A percentile compares a stretch with the other conserved stretches of the same genome.
phyloP scores from a whole-genome alignment of 2,113 vertebrate genomes.

The Cebidichthys violaceus region DNA sequence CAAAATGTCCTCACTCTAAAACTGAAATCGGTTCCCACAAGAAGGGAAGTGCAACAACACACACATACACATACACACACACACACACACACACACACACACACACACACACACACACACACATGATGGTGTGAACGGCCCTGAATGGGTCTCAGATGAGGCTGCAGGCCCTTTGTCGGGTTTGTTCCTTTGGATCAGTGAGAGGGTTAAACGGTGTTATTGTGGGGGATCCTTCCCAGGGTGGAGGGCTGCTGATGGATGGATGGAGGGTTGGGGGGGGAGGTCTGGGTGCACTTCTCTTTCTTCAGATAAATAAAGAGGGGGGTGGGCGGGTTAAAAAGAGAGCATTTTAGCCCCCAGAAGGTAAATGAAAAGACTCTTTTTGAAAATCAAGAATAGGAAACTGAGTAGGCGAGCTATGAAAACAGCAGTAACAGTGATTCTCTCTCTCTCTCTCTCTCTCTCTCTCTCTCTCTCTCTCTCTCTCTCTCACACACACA shows the following conservation, averaged over 20 bases:
- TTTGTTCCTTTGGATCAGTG: conserved; percentile 33
- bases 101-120: conserved; percentile 8
- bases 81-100: conserved; percentile 1
- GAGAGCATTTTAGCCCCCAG: conserved; percentile 41
- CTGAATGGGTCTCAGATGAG: conserved; percentile 42
- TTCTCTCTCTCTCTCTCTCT: conserved; percentile 20
- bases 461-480: background rate
- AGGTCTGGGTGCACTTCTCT: conserved; percentile 47
- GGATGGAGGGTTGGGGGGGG: conserved; percentile 44
- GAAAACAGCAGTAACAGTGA: conserved; percentile 57
- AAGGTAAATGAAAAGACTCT: conserved; percentile 55
- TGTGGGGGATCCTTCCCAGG: conserved; percentile 63
- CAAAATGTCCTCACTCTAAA: background rate
- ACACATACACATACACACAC: conserved; percentile 7
- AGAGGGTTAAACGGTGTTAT: conserved; percentile 56
- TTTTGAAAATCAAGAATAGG: conserved; percentile 40
- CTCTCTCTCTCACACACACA: conserved; percentile 18
- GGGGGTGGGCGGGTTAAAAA: background rate
- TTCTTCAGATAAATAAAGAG: conserved; percentile 62
- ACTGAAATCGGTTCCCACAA: conserved; percentile 34
- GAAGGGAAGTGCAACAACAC: conserved; percentile 15
- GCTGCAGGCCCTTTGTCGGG: conserved; percentile 55
- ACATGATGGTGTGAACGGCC: conserved; percentile 34
- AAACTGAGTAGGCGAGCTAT: conserved; percentile 52
- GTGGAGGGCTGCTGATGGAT: conserved; percentile 39